Evolutionary conservation across 2,888 invertebrate species (phyloP), one percentile per base, ranked within the genome.

Genomic region (Deilephila porcellus): DNA sequence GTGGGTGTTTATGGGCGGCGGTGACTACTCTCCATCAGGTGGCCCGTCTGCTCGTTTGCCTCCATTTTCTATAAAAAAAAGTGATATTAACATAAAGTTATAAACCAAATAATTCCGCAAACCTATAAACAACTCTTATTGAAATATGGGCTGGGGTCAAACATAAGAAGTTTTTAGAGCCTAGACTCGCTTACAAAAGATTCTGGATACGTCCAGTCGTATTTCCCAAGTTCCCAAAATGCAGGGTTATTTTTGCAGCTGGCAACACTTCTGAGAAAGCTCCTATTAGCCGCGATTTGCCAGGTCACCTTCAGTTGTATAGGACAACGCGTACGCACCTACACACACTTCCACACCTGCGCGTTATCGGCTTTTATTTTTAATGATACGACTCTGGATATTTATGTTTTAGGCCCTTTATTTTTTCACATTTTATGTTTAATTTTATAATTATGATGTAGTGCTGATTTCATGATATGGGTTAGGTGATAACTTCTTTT

Each of bases 231-330:
- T 29, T 70, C 53, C 53, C 53, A 19, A 67, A 6, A 67, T 32
- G 17, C 1, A n/a, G 8, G 67, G 67, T 7, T 45, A 67, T 73
- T 72, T 34, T 63, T 56, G 59, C 20, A 59, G 64, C 29, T 19
- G 45, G 8, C 67, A 25, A 67, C 25, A 67, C 20, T 73, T 73
- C 72, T 73, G 37, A 73, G 72, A 73, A 72, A 37, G 56, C 19
- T 19, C 45, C 59, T 67, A 45, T 73, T 73, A 67, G 73, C 52
- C 37, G 60, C 73, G 70, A 70, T n/a, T 70, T 53, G 45, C 60
- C 52, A 60, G 70, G 73, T 70, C 70, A 70, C 70, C 73, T 73
- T 37, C 59, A 25, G 37, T 53, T 64, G 32, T 34, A 34, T 64
- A 20, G 11, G 64, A 56, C 37, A 34, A n/a, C 37, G n/a, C 64